Evolutionary conservation across 1,140 invertebrate species (phyloP).

Genomic region (Drosophila lacteicornis): DNA sequence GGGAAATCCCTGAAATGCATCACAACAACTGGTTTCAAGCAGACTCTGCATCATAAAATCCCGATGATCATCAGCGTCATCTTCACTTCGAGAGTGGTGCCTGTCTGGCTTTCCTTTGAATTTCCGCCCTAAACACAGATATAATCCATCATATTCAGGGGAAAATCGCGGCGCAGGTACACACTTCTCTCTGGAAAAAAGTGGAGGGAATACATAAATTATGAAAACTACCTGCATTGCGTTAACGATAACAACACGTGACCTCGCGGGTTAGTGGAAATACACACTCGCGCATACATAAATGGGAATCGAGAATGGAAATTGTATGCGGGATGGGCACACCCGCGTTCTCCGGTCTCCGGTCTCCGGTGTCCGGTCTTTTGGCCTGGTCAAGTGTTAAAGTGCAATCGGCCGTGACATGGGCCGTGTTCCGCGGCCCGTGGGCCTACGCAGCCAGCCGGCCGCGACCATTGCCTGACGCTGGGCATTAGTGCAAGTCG

Average conservation of each 20-base stretch:
- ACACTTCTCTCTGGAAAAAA: background rate
- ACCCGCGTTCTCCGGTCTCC: slow-evolving; percentile 28
- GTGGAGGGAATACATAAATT: slow-evolving; percentile 48
- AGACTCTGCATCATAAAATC: slow-evolving; percentile 53
- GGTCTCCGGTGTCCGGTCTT: slow-evolving; percentile 31
- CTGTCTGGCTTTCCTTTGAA: slow-evolving; percentile 63
- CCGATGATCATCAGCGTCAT: slow-evolving; percentile 54
- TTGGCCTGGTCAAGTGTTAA: slow-evolving; percentile 77
- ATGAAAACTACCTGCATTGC: slow-evolving; percentile 63
- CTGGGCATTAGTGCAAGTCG: slow-evolving; percentile 74
- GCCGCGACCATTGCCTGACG: slow-evolving; percentile 61
- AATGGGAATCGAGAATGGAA: slow-evolving; percentile 38
- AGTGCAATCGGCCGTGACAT: slow-evolving; percentile 77
- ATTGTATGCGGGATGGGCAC: slow-evolving; percentile 28
- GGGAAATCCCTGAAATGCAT: slow-evolving; percentile 25
- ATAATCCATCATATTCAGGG: slow-evolving; percentile 71
- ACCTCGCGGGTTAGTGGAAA: slow-evolving; percentile 56
- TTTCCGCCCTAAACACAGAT: slow-evolving; percentile 60
- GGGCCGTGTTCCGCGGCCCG: slow-evolving; percentile 28
- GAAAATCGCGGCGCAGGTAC: slow-evolving; percentile 71
- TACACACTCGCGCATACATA: slow-evolving; percentile 15
- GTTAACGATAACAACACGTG: slow-evolving; percentile 74
- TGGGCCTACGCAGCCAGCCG: slow-evolving; percentile 52
- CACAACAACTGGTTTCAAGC: slow-evolving; percentile 68
- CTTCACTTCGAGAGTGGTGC: slow-evolving; percentile 27